phyloP scores from a whole-genome alignment of 2,797 vertebrate species.

The Sebastes vulpes region DNA sequence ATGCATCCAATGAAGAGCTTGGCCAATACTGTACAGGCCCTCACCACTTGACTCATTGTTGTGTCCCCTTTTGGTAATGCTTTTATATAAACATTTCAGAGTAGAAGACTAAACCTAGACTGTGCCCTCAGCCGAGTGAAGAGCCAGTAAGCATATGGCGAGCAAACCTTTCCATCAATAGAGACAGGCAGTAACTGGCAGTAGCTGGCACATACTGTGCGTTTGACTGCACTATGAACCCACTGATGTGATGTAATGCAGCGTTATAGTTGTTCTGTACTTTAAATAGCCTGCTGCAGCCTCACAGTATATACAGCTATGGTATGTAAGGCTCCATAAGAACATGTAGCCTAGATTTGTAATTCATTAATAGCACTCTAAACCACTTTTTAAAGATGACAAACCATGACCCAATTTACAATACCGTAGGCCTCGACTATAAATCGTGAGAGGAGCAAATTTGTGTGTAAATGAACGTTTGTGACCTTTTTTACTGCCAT shows the following conservation, averaged over 20 bases:
- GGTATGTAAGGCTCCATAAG: background rate
- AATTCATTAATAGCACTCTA: background rate
- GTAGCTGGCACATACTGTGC: slow-evolving; percentile 27
- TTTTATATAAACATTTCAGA: slow-evolving; percentile 39
- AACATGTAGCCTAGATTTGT: background rate
- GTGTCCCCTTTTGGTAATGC: slow-evolving; percentile 22
- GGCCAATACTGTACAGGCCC: background rate
- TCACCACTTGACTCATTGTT: slow-evolving; percentile 17
- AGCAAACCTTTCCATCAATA: slow-evolving; percentile 30
- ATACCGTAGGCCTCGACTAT: no score
- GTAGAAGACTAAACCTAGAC: slow-evolving; percentile 11
- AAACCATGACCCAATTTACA: accelerated
- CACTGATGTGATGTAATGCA: slow-evolving; percentile 35
- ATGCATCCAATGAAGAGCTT: slow-evolving; percentile 26
- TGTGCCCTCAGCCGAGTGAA: slow-evolving; percentile 1
- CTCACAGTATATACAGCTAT: background rate
- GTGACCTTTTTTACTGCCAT: no score
- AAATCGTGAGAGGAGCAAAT: no score
- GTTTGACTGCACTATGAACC: slow-evolving; percentile 36
- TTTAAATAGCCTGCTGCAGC: slow-evolving; percentile 51
- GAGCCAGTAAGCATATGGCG: background rate
- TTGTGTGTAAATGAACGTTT: no score
- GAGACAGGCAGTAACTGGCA: slow-evolving; percentile 33
- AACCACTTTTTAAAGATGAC: background rate
- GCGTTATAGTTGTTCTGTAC: slow-evolving; percentile 26